phyloP scores from a whole-genome alignment of 2,888 invertebrate genomes.

The Trichopoda pennipes region DNA sequence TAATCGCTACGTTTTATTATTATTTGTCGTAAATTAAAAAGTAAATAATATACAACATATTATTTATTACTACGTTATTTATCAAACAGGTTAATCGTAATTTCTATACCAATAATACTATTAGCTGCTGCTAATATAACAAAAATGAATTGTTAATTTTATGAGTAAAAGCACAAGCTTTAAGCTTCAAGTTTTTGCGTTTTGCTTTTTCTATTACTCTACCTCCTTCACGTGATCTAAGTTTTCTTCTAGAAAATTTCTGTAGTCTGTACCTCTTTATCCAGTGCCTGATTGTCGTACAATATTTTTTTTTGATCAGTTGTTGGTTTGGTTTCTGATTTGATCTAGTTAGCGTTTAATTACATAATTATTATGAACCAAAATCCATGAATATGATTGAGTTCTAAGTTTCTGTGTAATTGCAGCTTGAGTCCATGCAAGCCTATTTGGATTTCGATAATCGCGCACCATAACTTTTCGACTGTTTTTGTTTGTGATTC shows the following conservation, averaged over 20 bases:
- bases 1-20: too few species aligned
- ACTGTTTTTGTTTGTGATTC: conserved; percentile 58
- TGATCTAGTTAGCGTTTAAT: conserved; percentile 34
- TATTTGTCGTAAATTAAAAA: too few species aligned
- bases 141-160: neutral
- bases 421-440: conserved; percentile 60
- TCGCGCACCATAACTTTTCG: conserved; percentile 59
- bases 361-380: conserved; percentile 7
- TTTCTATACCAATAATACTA: too few species aligned
- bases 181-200: too few species aligned
- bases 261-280: neutral
- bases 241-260: conserved; percentile 39
- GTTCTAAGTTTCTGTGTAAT: conserved; percentile 56
- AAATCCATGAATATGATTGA: conserved; percentile 21
- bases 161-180: neutral
- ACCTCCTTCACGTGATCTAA: conserved; percentile 44
- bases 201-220: conserved; percentile 31
- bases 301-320: conserved; percentile 16
- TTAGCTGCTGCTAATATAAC: too few species aligned
- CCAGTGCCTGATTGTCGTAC: neutral
- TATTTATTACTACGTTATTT: too few species aligned
- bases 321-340: conserved; percentile 21
- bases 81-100: too few species aligned
- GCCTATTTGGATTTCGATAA: conserved; percentile 63
- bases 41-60: too few species aligned